phyloP scores from a whole-genome alignment of 2,888 invertebrate genomes.

The Lysandra coridon region DNA sequence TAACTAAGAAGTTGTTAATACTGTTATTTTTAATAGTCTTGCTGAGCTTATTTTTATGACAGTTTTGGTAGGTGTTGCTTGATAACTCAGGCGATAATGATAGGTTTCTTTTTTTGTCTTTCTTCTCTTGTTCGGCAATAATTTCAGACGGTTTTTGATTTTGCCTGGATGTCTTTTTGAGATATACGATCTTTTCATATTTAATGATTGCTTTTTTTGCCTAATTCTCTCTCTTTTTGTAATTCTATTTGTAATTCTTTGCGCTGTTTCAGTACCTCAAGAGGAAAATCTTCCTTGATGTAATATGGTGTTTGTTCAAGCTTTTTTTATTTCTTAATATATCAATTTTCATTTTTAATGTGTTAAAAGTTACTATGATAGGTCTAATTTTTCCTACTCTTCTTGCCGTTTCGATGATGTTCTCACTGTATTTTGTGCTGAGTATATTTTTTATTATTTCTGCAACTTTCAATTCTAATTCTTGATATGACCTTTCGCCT shows the following conservation, averaged over 20 bases:
- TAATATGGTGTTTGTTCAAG: slow-evolving; percentile 39
- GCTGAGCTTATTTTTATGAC: background rate
- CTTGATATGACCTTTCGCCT: slow-evolving; percentile 40
- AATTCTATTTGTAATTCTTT: slow-evolving; percentile 34
- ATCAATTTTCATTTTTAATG: slow-evolving; percentile 36
- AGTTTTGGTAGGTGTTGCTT: background rate
- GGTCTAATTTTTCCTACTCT: slow-evolving; percentile 37
- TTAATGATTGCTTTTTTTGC: slow-evolving; percentile 39
- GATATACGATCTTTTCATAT: slow-evolving; percentile 36
- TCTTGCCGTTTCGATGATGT: slow-evolving; percentile 36
- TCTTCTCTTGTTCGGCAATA: background rate
- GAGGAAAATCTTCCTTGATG: slow-evolving; percentile 41
- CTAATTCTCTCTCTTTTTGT: slow-evolving; percentile 36
- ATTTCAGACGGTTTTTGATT: background rate
- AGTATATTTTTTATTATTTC: slow-evolving; percentile 40
- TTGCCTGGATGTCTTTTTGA: background rate
- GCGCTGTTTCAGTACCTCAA: slow-evolving; percentile 36
- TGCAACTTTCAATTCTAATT: slow-evolving; percentile 45
- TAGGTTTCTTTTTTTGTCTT: background rate
- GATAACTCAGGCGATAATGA: background rate
- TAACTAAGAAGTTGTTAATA: background rate
- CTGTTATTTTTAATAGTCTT: background rate
- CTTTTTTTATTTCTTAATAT: slow-evolving; percentile 35
- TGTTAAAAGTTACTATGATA: slow-evolving; percentile 33
- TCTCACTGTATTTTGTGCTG: slow-evolving; percentile 35